These are phyloP conservation scores for Bungarus multicinctus DNA, from an alignment of 2,113 vertebrate genomes.

Conservation along the genomic window DNA sequence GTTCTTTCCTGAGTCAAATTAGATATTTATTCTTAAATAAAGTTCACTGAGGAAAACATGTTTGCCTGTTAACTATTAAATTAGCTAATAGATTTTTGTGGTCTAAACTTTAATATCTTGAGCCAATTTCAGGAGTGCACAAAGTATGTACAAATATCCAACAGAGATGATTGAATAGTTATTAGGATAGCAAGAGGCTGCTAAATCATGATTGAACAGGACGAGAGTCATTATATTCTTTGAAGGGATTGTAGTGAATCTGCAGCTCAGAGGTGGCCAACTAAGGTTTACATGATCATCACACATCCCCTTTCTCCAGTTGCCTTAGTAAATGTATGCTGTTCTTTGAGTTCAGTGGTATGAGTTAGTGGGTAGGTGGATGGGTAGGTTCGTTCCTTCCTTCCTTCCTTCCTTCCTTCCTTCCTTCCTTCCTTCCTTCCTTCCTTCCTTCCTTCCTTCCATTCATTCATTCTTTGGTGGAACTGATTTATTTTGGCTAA, in stretches of 20 bases:
- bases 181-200: background rate
- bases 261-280: background rate
- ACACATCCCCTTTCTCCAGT: background rate
- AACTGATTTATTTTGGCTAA: background rate
- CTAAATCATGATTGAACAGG: background rate
- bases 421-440: too few species aligned
- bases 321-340: background rate
- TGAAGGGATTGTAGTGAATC: background rate
- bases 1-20: background rate
- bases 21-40: background rate
- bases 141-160: background rate
- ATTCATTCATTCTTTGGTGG: background rate
- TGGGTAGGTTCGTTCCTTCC: too few species aligned
- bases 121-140: background rate
- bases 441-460: too few species aligned
- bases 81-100: background rate
- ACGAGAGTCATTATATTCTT: background rate
- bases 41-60: too few species aligned
- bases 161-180: background rate
- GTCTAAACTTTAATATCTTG: background rate
- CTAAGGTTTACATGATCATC: background rate
- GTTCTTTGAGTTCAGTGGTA: background rate
- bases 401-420: too few species aligned
- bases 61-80: background rate
- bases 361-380: too few species aligned